Percentiles rank a stretch among this genome's conserved stretches.
These are phyloP conservation scores for Aphyosemion australe DNA, from an alignment of 2,113 vertebrate genomes.

Conservation along the genomic window DNA sequence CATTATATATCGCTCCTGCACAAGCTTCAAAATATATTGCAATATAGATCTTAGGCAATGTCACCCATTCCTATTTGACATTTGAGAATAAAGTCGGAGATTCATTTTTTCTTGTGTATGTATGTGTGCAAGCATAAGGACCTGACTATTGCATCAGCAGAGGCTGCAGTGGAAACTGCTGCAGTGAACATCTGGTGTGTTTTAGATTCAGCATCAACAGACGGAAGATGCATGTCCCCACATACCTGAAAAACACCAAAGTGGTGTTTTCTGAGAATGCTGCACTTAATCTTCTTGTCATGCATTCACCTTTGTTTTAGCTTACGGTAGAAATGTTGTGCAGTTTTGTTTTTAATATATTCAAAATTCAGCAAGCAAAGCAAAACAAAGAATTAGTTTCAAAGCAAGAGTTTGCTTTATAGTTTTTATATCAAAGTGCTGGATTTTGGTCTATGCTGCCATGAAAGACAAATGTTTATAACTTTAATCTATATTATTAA, in stretches of 20 bases:
- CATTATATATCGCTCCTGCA: no score
- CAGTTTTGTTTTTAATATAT: not conserved
- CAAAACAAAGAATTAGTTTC: no score
- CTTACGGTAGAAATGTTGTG: not conserved
- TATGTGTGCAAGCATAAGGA: not conserved
- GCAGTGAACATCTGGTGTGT: not conserved
- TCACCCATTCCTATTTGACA: no score
- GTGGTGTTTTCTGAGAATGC: not conserved
- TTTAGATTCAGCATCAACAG: slow-evolving; percentile 18
- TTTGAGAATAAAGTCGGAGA: not conserved
- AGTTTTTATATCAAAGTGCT: no score
- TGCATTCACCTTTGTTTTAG: not conserved
- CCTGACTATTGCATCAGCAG: not conserved
- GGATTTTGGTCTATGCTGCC: no score
- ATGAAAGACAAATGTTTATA: no score
- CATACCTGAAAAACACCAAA: not conserved
- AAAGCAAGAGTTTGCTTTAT: no score
- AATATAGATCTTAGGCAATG: no score
- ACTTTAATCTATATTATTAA: no score
- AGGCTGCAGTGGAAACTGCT: not conserved
- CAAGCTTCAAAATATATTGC: no score
- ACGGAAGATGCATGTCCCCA: not conserved
- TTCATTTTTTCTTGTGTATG: not conserved
- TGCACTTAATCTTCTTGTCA: not conserved
- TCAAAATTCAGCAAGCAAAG: no score